Conservation (phyloP, 2,888 invertebrate species). For the Carabus problematicus region DNA sequence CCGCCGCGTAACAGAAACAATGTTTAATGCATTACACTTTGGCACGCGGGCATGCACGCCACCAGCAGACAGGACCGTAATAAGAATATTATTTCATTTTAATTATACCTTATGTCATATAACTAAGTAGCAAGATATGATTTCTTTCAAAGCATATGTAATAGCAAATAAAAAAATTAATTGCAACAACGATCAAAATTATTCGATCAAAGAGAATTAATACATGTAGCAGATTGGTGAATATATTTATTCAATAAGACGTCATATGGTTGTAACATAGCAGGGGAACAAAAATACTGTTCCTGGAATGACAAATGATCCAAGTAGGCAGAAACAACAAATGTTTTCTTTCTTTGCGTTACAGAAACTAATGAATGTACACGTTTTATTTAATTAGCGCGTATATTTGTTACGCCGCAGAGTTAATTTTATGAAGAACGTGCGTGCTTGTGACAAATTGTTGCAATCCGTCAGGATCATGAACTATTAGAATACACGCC, state of each 20-base stretch:
- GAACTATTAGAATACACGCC: conserved; percentile 22
- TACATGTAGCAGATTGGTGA: no score
- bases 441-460: conserved; percentile 37
- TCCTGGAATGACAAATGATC: conserved; percentile 21
- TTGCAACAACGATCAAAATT: no score
- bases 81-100: no score
- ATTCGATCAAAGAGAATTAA: no score
- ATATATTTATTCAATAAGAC: no score
- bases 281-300: neutral
- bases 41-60: conserved; percentile 12
- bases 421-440: conserved; percentile 40
- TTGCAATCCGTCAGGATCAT: conserved; percentile 36
- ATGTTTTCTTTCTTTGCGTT: conserved; percentile 15
- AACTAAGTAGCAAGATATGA: no score
- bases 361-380: conserved; percentile 34
- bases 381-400: conserved; percentile 40
- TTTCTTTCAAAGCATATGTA: no score
- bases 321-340: conserved; percentile 5
- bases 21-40: conserved; percentile 36
- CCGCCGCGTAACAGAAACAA: conserved; percentile 26
- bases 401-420: conserved; percentile 13
- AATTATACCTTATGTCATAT: no score
- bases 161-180: no score
- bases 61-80: no score
- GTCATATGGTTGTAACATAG: neutral